phyloP scores from a whole-genome alignment of 2,888 invertebrate genomes.

The Philaethria dido region DNA sequence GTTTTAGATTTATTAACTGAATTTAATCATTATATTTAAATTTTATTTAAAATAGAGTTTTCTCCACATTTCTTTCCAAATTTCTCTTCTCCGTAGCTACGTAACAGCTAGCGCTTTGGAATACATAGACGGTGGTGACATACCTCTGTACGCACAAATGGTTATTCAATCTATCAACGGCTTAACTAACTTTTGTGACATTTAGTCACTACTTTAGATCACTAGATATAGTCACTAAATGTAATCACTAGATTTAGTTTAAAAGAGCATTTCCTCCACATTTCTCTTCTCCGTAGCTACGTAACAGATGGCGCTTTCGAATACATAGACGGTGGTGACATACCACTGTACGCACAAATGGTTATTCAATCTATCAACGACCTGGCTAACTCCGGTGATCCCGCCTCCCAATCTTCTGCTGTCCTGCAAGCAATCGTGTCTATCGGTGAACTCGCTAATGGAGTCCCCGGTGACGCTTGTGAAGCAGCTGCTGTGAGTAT shows the following conservation, averaged over 20 bases:
- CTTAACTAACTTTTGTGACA: conserved; percentile 50
- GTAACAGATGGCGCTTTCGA: conserved; percentile 51
- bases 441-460: conserved; percentile 54
- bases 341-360: conserved; percentile 52
- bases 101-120: conserved; percentile 51
- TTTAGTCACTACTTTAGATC: not conserved
- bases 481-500: conserved; percentile 61
- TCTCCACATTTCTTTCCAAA: not conserved
- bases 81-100: conserved; percentile 41
- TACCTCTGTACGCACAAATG: conserved; percentile 52
- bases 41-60: not conserved
- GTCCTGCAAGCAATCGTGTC: conserved; percentile 52
- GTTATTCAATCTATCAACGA: conserved; percentile 51
- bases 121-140: conserved; percentile 57
- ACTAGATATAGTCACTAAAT: not conserved
- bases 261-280: not conserved
- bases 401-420: conserved; percentile 53
- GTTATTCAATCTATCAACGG: conserved; percentile 51
- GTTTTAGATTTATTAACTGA: not conserved
- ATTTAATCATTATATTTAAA: not conserved
- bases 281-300: conserved; percentile 41
- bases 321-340: conserved; percentile 57
- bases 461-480: conserved; percentile 65
- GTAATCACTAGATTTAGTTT: too few relatives aligned
- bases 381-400: conserved; percentile 50